Conservation (phyloP, 2,797 vertebrate genomes). For the Octomys mimax region DNA sequence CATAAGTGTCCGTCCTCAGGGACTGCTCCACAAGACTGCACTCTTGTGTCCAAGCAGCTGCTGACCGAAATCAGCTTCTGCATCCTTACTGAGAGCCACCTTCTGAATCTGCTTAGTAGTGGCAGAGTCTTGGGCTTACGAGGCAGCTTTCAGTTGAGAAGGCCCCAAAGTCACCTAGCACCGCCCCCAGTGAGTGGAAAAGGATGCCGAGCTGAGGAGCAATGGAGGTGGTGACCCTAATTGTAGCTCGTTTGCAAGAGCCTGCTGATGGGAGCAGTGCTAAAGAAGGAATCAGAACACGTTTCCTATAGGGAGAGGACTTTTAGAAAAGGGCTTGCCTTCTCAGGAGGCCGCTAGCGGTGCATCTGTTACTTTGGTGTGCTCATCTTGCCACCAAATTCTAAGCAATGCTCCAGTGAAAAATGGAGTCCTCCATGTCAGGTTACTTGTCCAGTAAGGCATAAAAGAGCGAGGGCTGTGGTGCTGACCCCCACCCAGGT, state of each 20-base stretch:
- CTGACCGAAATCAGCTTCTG: not conserved
- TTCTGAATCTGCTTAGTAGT: not conserved
- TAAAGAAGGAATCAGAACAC: not conserved
- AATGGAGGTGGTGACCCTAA: not conserved
- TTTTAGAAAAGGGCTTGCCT: not conserved
- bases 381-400: not conserved
- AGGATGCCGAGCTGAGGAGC: not conserved
- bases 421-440: not conserved
- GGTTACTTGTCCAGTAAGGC: not conserved
- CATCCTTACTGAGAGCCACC: not conserved
- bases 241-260: not conserved
- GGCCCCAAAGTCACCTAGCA: not conserved
- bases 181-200: not conserved
- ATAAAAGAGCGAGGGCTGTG: not conserved
- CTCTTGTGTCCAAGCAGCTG: not conserved
- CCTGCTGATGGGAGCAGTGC: not conserved
- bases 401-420: not conserved
- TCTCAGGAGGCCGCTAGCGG: not conserved
- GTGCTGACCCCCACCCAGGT: too few relatives aligned
- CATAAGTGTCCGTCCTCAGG: not conserved
- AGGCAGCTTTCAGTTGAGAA: constrained; percentile 6
- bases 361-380: not conserved
- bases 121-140: not conserved
- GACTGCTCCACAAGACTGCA: not conserved
- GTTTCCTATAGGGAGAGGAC: fast-evolving